Percentiles rank a stretch among this genome's conserved stretches.
These are phyloP conservation scores for Hormiphora californensis DNA, from an alignment of 37 sponge, comb jelly and placozoan genomes.

Conservation along the genomic window DNA sequence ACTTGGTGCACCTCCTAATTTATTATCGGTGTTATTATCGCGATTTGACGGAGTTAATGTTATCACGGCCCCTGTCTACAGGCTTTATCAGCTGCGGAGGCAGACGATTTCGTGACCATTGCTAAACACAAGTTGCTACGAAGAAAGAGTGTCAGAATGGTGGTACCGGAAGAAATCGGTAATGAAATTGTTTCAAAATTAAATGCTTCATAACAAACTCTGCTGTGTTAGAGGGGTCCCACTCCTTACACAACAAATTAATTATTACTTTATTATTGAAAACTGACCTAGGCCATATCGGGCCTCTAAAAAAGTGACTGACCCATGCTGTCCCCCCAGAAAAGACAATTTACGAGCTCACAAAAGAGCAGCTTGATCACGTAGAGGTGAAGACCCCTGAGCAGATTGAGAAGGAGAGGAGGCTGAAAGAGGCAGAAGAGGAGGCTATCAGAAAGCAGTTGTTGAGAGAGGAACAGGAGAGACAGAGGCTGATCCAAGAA, in stretches of 20 bases:
- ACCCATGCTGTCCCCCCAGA: neutral
- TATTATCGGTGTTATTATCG: neutral
- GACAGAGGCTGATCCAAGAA: neutral
- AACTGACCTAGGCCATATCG: no score
- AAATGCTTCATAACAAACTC: no score
- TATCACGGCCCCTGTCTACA: neutral
- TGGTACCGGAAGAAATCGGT: neutral
- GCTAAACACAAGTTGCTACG: neutral
- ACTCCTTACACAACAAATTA: no score
- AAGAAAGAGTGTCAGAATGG: neutral
- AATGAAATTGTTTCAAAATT: no score
- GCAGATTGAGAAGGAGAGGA: constrained; percentile 21
- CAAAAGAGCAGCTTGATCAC: neutral
- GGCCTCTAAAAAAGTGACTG: no score
- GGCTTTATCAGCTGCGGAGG: neutral
- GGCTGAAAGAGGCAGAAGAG: neutral
- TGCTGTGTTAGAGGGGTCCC: no score
- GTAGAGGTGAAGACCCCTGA: neutral
- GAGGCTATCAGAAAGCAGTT: neutral
- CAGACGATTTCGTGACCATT: neutral
- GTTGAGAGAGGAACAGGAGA: neutral
- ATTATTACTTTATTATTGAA: no score
- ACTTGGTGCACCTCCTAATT: neutral
- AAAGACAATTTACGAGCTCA: neutral
- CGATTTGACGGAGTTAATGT: neutral